These are phyloP conservation scores for Cephalophus harveyi DNA, from an alignment of 2,113 vertebrate genomes.

Conservation along the genomic window DNA sequence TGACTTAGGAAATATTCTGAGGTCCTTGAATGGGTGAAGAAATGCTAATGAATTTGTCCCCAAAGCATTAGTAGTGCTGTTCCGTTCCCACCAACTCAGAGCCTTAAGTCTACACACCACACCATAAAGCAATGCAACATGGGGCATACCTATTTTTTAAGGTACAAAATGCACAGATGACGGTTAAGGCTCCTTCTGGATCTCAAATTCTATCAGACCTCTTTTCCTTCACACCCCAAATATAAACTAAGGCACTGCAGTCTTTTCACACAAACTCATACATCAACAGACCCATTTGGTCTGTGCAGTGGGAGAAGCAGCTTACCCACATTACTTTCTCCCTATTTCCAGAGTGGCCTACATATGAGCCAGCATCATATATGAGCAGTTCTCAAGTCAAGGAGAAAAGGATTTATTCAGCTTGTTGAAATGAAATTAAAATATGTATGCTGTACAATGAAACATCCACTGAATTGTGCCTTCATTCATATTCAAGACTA, in stretches of 20 bases:
- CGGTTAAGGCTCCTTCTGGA: neutral
- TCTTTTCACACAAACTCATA: neutral
- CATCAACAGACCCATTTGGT: neutral
- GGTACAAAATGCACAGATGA: neutral
- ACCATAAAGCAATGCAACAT: neutral
- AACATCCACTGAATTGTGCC: neutral
- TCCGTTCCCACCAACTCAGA: neutral
- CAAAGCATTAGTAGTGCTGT: neutral
- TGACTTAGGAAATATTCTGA: neutral
- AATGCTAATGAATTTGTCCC: neutral
- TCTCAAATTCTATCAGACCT: neutral
- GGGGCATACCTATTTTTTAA: neutral
- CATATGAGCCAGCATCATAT: neutral
- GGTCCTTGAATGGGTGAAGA: neutral
- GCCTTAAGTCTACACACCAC: neutral
- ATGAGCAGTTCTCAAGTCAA: neutral
- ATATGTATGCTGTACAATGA: neutral
- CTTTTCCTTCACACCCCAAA: neutral
- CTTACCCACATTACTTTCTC: neutral
- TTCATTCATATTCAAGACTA: neutral
- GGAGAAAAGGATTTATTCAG: neutral
- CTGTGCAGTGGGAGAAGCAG: neutral
- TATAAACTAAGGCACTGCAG: neutral
- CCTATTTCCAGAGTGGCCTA: neutral
- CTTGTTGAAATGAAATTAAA: neutral